These are phyloP conservation scores for Galagoides demidoff DNA, from an alignment of 2,797 vertebrate genomes.

Conservation along the genomic window DNA sequence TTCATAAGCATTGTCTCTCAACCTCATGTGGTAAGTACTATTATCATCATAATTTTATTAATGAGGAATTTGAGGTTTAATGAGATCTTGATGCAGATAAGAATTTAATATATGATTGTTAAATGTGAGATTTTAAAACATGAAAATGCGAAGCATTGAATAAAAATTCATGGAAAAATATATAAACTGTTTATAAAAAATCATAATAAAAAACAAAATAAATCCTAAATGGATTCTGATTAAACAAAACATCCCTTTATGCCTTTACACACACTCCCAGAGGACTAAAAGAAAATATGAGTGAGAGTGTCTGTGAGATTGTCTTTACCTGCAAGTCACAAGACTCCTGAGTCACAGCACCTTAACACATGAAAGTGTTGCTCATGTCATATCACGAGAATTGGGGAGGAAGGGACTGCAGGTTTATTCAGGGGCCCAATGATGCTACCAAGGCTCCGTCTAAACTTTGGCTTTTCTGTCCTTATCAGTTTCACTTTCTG, in stretches of 20 bases:
- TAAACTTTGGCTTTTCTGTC: background rate
- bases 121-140: background rate
- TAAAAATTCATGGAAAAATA: background rate
- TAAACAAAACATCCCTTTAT: background rate
- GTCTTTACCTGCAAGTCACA: background rate
- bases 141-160: background rate
- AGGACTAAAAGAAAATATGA: background rate
- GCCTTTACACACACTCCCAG: background rate
- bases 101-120: background rate
- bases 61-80: background rate
- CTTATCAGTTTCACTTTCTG: background rate
- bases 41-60: background rate
- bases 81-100: background rate
- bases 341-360: background rate
- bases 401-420: background rate
- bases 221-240: background rate
- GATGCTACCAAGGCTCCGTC: background rate
- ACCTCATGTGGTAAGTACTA: background rate
- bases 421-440: background rate
- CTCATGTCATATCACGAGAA: background rate
- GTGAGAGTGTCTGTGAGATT: background rate
- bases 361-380: background rate
- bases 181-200: background rate
- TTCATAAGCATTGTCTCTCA: background rate
- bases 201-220: background rate